A percentile compares a stretch with the other conserved stretches of the same genome.
Evolutionary conservation across 2,888 invertebrate genomes (phyloP).

Genomic region (Amblyjoppa fuscipennis): DNA sequence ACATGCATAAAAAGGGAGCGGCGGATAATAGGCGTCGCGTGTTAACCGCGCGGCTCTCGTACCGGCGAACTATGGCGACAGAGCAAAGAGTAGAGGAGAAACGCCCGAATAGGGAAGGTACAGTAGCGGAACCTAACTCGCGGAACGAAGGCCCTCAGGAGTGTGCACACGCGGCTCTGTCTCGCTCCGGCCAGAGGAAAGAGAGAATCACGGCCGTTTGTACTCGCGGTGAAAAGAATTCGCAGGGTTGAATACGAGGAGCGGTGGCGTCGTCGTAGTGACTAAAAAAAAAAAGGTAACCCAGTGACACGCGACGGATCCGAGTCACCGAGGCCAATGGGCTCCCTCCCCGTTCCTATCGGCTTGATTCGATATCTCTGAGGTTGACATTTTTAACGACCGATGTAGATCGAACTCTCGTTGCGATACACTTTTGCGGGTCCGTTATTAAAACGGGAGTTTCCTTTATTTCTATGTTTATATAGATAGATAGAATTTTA

Average conservation of each 20-base stretch:
- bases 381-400: not conserved
- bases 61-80: conserved; percentile 41
- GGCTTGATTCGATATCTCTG: too few species aligned
- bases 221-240: not conserved
- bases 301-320: conserved; percentile 37
- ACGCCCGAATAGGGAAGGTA: not conserved
- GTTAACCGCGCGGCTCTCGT: conserved; percentile 40
- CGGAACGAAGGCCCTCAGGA: conserved; percentile 12
- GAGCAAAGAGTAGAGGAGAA: conserved; percentile 20
- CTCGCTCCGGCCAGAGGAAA: not conserved
- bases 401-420: not conserved
- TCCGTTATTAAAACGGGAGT: too few species aligned
- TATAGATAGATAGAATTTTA: too few species aligned
- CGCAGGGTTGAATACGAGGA: not conserved
- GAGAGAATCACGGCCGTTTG: not conserved
- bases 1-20: conserved; percentile 59
- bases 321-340: not conserved
- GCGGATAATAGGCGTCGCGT: conserved; percentile 71
- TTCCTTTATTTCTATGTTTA: too few species aligned
- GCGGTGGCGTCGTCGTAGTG: not conserved
- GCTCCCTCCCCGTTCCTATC: not conserved
- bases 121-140: not conserved
- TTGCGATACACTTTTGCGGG: too few species aligned
- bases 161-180: not conserved
- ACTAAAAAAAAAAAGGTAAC: conserved; percentile 20